A percentile compares a stretch with the other conserved stretches of the same genome.
These are phyloP conservation scores for Hofmannophila pseudospretella DNA, from an alignment of 2,888 invertebrate genomes.

Conservation along the genomic window DNA sequence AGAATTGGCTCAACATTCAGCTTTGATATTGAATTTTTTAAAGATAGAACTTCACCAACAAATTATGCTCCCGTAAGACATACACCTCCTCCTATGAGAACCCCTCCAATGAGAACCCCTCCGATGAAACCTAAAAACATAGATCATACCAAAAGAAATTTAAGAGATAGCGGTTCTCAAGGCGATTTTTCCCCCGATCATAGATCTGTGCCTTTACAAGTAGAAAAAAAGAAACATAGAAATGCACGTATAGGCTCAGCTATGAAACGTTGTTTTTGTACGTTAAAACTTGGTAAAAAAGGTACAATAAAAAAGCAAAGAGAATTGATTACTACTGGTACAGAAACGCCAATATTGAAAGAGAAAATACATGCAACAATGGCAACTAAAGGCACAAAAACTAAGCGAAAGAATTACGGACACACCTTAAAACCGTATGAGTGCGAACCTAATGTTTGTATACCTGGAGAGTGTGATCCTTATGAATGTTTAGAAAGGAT, in stretches of 20 bases:
- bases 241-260: slow-evolving; percentile 9
- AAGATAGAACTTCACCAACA: slow-evolving; percentile 11
- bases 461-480: slow-evolving; percentile 3
- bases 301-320: neutral
- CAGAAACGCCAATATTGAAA: slow-evolving; percentile 8
- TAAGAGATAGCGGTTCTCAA: slow-evolving; percentile 8
- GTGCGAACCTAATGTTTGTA: neutral
- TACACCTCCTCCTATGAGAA: neutral
- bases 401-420: slow-evolving; percentile 6
- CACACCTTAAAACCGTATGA: slow-evolving; percentile 1
- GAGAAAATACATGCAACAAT: slow-evolving; percentile 4
- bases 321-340: slow-evolving; percentile 8
- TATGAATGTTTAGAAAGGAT: slow-evolving; percentile 14
- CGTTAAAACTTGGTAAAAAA: slow-evolving; percentile 10
- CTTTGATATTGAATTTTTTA: slow-evolving; percentile 22
- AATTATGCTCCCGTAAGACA: neutral
- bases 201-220: slow-evolving; percentile 7
- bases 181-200: slow-evolving; percentile 2
- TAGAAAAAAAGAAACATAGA: slow-evolving; percentile 9
- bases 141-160: neutral
- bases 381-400: slow-evolving; percentile 12
- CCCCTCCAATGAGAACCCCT: neutral
- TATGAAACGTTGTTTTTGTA: slow-evolving; percentile 23
- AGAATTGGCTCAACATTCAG: slow-evolving; percentile 19
- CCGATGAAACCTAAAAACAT: slow-evolving; percentile 1